Conservation (phyloP, 2,113 vertebrate genomes). For the Chinchilla lanigera region DNA sequence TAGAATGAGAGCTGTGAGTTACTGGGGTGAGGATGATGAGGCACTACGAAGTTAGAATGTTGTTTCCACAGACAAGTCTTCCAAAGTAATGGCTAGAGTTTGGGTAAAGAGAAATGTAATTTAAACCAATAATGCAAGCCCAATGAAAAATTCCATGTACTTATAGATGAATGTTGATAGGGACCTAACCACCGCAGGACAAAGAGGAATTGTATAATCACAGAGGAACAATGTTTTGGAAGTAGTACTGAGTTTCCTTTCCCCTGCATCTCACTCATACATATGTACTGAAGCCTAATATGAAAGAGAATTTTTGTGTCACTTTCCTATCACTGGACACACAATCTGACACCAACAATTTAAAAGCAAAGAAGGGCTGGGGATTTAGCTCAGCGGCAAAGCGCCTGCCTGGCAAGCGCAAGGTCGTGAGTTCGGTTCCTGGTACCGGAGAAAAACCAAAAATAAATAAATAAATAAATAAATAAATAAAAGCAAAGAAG, state of each 20-base stretch:
- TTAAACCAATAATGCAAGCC: background rate
- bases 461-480: too few species aligned
- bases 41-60: background rate
- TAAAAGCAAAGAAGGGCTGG: background rate
- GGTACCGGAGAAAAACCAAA: too few species aligned
- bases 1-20: background rate
- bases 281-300: background rate
- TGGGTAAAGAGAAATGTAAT: background rate
- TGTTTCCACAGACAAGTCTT: background rate
- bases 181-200: background rate
- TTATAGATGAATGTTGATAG: background rate
- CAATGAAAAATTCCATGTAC: background rate
- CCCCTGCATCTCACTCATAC: background rate
- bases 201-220: background rate
- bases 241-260: background rate
- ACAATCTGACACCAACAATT: background rate
- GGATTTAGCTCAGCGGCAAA: too few species aligned
- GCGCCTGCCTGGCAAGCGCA: too few species aligned
- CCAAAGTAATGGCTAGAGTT: background rate
- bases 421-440: too few species aligned
- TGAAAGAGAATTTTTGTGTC: background rate
- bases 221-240: background rate
- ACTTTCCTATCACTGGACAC: background rate
- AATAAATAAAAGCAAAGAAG: background rate
- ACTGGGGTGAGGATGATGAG: background rate